Evolutionary conservation across 2,797 vertebrate genomes (phyloP).

Genomic region (Peromyscus aztecus): DNA sequence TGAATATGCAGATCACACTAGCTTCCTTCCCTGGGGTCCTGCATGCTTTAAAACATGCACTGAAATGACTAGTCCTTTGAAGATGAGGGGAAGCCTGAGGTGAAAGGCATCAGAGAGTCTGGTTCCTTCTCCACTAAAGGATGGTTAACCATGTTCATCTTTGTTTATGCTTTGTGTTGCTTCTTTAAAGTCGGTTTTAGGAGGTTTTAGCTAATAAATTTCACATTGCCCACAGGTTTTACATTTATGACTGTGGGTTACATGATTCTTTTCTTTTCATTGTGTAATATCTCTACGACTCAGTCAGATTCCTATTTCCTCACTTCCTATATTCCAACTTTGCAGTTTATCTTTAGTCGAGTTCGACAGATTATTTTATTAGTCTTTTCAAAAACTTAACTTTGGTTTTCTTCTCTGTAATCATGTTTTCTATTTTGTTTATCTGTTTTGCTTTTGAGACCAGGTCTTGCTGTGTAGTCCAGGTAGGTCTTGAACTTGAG

Average conservation of each 20-base stretch:
- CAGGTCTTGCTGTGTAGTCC: background rate
- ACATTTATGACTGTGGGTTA: background rate
- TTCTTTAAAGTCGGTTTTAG: conserved; percentile 9
- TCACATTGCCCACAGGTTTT: background rate
- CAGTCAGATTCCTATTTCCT: background rate
- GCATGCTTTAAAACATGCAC: background rate
- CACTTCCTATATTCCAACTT: background rate
- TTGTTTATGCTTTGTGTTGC: background rate
- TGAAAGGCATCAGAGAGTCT: background rate
- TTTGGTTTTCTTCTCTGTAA: conserved; percentile 21
- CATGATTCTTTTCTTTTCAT: background rate
- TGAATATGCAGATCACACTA: background rate
- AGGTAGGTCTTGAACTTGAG: background rate
- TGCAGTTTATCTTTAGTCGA: background rate
- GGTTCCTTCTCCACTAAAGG: background rate
- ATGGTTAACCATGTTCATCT: background rate
- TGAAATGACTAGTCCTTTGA: conserved; percentile 16
- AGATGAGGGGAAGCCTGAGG: background rate
- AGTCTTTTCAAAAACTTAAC: background rate
- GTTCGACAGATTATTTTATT: background rate
- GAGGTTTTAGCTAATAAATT: background rate
- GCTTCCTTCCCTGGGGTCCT: background rate
- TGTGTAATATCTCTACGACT: background rate
- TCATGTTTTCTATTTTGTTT: background rate
- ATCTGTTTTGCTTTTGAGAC: background rate